phyloP scores from a whole-genome alignment of 23 tunicate species.

The Diplosoma virens region DNA sequence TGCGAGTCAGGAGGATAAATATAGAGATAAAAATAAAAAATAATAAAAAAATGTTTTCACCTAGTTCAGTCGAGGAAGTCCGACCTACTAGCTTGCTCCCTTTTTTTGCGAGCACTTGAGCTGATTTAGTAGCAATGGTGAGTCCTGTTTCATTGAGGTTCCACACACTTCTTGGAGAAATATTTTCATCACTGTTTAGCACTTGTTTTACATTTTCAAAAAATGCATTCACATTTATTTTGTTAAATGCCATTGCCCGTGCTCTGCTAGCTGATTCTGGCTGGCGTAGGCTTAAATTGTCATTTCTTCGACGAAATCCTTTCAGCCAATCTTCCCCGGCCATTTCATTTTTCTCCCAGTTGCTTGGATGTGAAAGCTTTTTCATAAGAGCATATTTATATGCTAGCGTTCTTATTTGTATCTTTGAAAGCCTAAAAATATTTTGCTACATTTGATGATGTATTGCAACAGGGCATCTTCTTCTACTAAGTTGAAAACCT shows the following conservation, averaged over 20 bases:
- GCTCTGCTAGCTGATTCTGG: no score
- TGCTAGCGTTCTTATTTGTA: background rate
- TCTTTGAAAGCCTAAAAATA: background rate
- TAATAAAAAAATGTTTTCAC: no score
- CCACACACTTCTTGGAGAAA: no score
- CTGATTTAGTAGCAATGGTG: no score
- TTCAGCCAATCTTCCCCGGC: slow-evolving; percentile 50
- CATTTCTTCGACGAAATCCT: slow-evolving; percentile 37
- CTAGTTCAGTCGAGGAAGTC: no score
- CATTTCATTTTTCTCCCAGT: slow-evolving; percentile 5
- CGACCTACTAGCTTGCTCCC: no score
- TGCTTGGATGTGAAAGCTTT: background rate
- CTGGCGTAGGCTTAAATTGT: background rate
- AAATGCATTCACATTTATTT: background rate
- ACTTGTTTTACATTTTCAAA: background rate
- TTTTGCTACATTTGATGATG: background rate
- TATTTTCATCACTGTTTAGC: no score
- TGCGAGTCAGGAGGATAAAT: no score
- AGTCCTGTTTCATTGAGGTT: no score
- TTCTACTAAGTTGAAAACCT: background rate
- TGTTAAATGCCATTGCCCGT: slow-evolving; percentile 18
- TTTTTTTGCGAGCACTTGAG: no score
- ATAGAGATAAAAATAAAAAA: no score
- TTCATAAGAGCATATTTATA: slow-evolving; percentile 16
- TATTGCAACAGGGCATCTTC: background rate